A percentile compares a stretch with the other conserved stretches of the same genome.
These are phyloP conservation scores for Formica exsecta DNA, from an alignment of 1,140 invertebrate genomes.

Conservation along the genomic window DNA sequence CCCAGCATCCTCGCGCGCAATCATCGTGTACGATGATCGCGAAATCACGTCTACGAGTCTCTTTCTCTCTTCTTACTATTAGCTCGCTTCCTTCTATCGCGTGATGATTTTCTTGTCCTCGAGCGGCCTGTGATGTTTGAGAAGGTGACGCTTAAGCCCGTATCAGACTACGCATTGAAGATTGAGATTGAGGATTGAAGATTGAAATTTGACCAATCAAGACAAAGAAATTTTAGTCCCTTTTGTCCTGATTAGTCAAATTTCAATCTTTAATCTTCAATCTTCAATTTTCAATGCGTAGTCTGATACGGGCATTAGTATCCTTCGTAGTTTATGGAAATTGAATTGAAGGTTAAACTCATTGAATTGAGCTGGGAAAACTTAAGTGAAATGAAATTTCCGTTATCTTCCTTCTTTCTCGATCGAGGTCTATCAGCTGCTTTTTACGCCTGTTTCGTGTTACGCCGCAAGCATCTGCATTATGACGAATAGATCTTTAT, in stretches of 20 bases:
- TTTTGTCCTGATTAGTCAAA: no score
- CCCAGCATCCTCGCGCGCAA: slow-evolving; percentile 64
- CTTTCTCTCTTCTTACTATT: no score
- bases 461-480: slow-evolving; percentile 1
- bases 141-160: not conserved
- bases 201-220: no score
- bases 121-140: not conserved
- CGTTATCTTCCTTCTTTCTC: not conserved
- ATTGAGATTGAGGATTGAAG: no score
- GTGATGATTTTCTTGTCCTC: slow-evolving; percentile 24
- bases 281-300: no score
- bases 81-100: not conserved
- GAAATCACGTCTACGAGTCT: not conserved
- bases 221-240: no score
- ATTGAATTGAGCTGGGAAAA: slow-evolving; percentile 9
- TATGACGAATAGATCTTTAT: slow-evolving; percentile 43
- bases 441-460: not conserved
- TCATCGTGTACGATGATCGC: slow-evolving; percentile 62
- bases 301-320: no score
- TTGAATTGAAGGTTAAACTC: slow-evolving; percentile 36
- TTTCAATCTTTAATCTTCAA: no score
- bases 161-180: no score
- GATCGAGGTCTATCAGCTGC: not conserved
- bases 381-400: slow-evolving; percentile 29
- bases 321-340: slow-evolving; percentile 1